Base-by-base conservation (phyloP, 1,140 invertebrate species). In the Orussus abietinus region DNA sequence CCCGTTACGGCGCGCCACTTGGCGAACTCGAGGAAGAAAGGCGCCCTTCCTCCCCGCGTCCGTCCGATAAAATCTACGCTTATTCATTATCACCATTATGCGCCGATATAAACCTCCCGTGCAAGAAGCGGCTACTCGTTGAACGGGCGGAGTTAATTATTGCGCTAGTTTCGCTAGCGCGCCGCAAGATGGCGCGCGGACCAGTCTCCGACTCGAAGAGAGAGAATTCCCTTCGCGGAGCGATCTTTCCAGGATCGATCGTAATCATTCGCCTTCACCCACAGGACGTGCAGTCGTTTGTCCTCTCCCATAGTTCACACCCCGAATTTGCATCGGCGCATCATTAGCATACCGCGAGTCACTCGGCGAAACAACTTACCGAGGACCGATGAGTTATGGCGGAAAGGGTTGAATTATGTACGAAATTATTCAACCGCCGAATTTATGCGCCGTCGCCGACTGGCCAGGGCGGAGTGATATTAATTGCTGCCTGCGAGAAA, bases 391-490 rank as follows among this genome's bases (percentile, higher is more conserved):
- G 62, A 59, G 34, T 62, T 64, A 61, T 52, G 37, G 36, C 37
- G 12, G 12, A 57, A 65, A 65, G 59, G 61, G 62, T 62, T 64
- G 53, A 66, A 47, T 67, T 66, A 57, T 64, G 55, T 50, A 49
- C 45, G 54, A 59, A 62, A 66, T 64, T 63, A 66, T 67, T 65
- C 59, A 57, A 51, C 44, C 57, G 55, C 47, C 51, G 56, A 66
- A 66, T 66, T 65, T 64, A 66, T 64, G 54, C 47, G 44, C 37
- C 45, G 52, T 32, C 36, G 39, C 43, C 51, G 47, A 37, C 39
- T 47, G 47, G 26, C 40, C 40, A 38, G 44, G 53, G 46, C 46
- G 51, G 60, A 55, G 64, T 59, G 60, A 60, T 66, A 66, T 66
- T 67, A 66, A 67, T 67, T 59, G 56, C 58, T 44, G 26, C 51